Evolutionary conservation across 2,888 invertebrate genomes (phyloP), one percentile per base, ranked within the genome.

Genomic region (Chouioia cunea): DNA sequence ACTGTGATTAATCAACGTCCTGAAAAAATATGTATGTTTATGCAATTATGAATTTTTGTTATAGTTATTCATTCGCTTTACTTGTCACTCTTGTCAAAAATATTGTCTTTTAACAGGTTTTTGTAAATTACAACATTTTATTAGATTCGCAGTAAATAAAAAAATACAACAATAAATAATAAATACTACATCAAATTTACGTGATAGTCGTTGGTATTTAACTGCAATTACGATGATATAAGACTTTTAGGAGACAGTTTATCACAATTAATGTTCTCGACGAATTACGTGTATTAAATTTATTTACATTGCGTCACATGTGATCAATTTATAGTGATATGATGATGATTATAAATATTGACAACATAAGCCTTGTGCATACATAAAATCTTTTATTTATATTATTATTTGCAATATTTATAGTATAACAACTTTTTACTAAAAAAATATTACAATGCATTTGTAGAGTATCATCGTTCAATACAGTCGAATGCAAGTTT

Each of bases 241-340:
- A 53, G 54, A 66, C 52, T 47, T 18, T 52, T 56, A 57, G 52
- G 27, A 47, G 27, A 36, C 36, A 36, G 12, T 56, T 70, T 70
- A 73, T 73, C 63, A 66, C 65, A 66, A 52, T 65, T 27, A 22
- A 57, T 65, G 65, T 10, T 65, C n/a, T n/a, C n/a, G n/a, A n/a
- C n/a, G n/a, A 36, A 3, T 10, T 6, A 36, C 6, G 10, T 1
- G 10, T 36, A 10, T 10, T 10, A 10, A 2, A 10, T 36, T 36
- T 36, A 36, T 10, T 6, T 36, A 36, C 6, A 6, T 36, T 36
- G 6, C 36, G 6, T 36, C 27, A 36, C 10, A 58, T n/a, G 56
- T 57, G 15, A 58, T 43, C 47, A 64, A 60, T 60, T 12, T 59
- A 44, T 58, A 15, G 66, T 63, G 52, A n/a, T n/a, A n/a, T n/a